A percentile compares a stretch with the other conserved stretches of the same genome.
phyloP scores from a whole-genome alignment of 2,113 vertebrate species.

The Corynorhinus townsendii region DNA sequence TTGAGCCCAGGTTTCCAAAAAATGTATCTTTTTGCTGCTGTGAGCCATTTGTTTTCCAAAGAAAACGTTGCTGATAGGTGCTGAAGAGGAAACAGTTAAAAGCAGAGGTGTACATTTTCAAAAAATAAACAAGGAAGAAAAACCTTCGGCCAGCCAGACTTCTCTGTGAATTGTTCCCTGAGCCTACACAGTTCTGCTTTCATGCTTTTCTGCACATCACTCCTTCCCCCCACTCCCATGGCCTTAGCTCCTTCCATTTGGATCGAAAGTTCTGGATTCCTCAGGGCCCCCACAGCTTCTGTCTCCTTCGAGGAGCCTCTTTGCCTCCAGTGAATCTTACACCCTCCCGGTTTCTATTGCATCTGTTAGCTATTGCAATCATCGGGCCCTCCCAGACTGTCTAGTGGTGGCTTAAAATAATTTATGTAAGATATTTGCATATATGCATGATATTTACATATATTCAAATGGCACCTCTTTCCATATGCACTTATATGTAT shows the following conservation, averaged over 20 bases:
- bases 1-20: not conserved
- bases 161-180: not conserved
- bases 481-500: not conserved
- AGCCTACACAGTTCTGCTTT: not conserved
- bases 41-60: not conserved
- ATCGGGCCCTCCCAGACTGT: not conserved
- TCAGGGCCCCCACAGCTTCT: not conserved
- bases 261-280: not conserved
- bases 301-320: not conserved
- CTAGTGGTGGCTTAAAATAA: not conserved
- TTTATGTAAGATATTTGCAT: not conserved
- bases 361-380: not conserved
- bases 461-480: not conserved
- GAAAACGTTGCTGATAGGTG: not conserved
- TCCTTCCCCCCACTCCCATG: not conserved
- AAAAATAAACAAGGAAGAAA: not conserved
- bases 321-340: not conserved
- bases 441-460: not conserved
- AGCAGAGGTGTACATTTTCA: not conserved
- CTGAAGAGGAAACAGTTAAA: not conserved
- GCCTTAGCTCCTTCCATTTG: not conserved
- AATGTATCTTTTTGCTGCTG: not conserved
- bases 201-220: fast-evolving
- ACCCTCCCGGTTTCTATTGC: not conserved
- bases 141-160: not conserved